Evolutionary conservation across 2,888 invertebrate species (phyloP), one percentile per base, ranked within the genome.

Genomic region (Cephus pulcher): DNA sequence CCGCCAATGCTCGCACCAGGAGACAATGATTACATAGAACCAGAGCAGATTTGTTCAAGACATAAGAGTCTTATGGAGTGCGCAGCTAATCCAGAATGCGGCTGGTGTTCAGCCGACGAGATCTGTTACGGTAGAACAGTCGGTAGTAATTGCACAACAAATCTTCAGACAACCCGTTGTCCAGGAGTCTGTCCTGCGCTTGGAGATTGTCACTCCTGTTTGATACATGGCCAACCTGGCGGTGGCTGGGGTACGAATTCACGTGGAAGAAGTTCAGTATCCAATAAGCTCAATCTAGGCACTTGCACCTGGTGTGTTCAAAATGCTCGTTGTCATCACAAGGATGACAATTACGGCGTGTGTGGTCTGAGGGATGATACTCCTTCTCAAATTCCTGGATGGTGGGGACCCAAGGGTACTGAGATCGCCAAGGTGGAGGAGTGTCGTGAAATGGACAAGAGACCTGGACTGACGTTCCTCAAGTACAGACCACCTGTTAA

Each of bases 291-390:
- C 77, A 95, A 96, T 34, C 92, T 97, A 4, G 95, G 95, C 76
- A 96, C 96, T 84, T 97, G 97, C 88, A 96, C 95, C 71, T 98
- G 98, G 98, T 98, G 98, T 90, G 98, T 98, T 2, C 97, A 98
- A 89, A 97, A 97, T 88, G 97, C 97, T 0, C 93, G 96, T 71
- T 98, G 98, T 89, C 97, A 98, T 90, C 96, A 96, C 86, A 95
- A 96, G 87, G 96, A 97, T 87, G 96, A 96, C 90, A 96, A 95
- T 89, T 96, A 95, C 85, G 97, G 97, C 0, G 96, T 96, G 12
- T 97, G 97, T 85, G 97, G 97, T 0, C 88, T 94, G 70, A 92
- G 94, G 80, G 97, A 97, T 88, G 96, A 96, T 86, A 96, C 96
- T 34, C 96, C 96, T 0, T 96, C 96, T 12, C 96, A 96, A 88